Percentiles rank a stretch among this genome's conserved stretches.
Evolutionary conservation across 2,888 invertebrate species (phyloP).

Genomic region (Coremacera marginata): DNA sequence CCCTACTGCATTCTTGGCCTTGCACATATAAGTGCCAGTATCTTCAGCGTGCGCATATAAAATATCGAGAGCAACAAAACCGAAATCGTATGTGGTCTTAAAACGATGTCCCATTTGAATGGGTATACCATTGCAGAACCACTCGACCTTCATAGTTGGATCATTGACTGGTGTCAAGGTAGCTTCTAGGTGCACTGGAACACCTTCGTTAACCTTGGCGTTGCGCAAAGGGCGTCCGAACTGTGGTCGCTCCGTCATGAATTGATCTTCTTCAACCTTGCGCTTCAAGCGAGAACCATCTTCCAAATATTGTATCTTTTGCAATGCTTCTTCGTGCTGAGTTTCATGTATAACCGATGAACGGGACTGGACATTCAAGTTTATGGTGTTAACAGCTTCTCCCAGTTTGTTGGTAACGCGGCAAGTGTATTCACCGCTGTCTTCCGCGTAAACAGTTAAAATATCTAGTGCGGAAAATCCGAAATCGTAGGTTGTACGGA

Average conservation of each 20-base stretch:
- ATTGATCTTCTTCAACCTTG: constrained; percentile 79
- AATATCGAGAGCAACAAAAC: constrained; percentile 96
- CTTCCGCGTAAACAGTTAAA: constrained; percentile 92
- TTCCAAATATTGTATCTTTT: constrained; percentile 93
- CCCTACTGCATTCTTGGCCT: constrained; percentile 93
- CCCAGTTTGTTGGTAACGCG: constrained; percentile 88
- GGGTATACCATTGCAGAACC: constrained; percentile 96
- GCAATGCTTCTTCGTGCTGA: constrained; percentile 91
- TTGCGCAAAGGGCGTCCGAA: constrained; percentile 91
- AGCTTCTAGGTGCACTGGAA: constrained; percentile 91
- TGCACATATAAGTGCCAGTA: constrained; percentile 96
- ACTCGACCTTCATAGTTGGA: constrained; percentile 98
- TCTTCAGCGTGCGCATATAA: constrained; percentile 97
- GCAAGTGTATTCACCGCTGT: constrained; percentile 92
- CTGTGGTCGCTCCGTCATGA: constrained; percentile 86
- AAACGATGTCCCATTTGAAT: constrained; percentile 95
- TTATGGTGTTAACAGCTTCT: constrained; percentile 84
- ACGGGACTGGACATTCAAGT: constrained; percentile 84
- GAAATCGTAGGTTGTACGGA: constrained; percentile 95
- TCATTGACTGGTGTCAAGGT: constrained; percentile 97
- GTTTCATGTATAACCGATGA: constrained; percentile 89
- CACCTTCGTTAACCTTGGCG: constrained; percentile 87
- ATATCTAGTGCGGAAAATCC: constrained; percentile 97
- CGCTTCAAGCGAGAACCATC: constrained; percentile 84
- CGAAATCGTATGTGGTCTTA: constrained; percentile 97